These are phyloP conservation scores for Epinephelus fuscoguttatus DNA, from an alignment of 2,113 vertebrate species.

Conservation along the genomic window DNA sequence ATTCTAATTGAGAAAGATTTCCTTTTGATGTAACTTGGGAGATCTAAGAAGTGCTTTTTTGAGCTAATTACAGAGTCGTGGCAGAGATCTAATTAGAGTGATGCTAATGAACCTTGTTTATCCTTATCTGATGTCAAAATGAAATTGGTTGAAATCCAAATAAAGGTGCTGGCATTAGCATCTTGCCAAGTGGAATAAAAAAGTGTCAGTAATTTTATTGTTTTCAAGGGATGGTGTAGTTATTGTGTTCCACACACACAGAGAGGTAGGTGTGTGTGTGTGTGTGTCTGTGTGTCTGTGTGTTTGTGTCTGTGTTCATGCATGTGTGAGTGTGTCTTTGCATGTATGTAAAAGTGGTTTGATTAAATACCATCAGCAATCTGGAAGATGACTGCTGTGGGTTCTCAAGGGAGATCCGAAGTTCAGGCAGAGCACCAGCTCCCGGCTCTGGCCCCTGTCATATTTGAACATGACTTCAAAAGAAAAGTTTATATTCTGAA, in stretches of 20 bases:
- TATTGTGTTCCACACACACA: background rate
- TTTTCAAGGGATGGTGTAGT: slow-evolving; percentile 33
- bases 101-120: slow-evolving; percentile 85
- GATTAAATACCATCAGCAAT: slow-evolving; percentile 61
- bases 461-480: slow-evolving; percentile 65
- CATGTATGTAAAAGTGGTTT: slow-evolving; percentile 18
- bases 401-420: slow-evolving; percentile 35
- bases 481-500: slow-evolving; percentile 32
- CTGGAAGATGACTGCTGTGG: slow-evolving; percentile 37
- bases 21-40: slow-evolving; percentile 83
- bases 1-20: slow-evolving; percentile 80
- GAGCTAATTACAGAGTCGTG: slow-evolving; percentile 80
- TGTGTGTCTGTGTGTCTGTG: too few relatives aligned
- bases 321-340: background rate
- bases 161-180: slow-evolving; percentile 61
- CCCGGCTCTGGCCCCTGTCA: slow-evolving; percentile 25
- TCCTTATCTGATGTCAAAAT: slow-evolving; percentile 78
- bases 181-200: slow-evolving; percentile 38
- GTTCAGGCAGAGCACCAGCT: slow-evolving; percentile 31
- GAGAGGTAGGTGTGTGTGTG: too few relatives aligned
- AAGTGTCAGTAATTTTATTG: slow-evolving; percentile 44
- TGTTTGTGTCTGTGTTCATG: background rate
- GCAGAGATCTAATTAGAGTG: slow-evolving; percentile 80
- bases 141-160: slow-evolving; percentile 73
- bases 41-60: slow-evolving; percentile 73